A percentile compares a stretch with the other conserved stretches of the same genome.
Evolutionary conservation across 2,888 invertebrate genomes (phyloP).

Genomic region (Amphipyra berbera): DNA sequence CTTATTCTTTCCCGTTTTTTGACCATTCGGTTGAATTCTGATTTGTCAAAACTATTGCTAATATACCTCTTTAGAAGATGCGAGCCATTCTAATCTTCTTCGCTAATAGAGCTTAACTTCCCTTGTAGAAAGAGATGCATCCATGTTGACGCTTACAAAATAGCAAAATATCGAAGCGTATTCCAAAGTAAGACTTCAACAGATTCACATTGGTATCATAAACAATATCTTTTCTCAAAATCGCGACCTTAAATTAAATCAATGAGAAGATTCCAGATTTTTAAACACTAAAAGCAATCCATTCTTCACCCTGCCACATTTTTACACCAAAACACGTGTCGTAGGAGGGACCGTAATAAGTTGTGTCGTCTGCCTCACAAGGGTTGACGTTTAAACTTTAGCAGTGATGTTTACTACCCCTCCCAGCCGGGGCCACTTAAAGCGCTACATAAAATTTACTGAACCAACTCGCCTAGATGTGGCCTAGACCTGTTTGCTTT

Average conservation of each 20-base stretch:
- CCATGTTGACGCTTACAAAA: no score
- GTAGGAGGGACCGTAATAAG: constrained; percentile 79
- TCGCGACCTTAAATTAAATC: neutral
- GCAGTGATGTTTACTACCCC: constrained; percentile 80
- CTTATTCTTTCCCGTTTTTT: neutral
- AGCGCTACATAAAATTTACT: constrained; percentile 74
- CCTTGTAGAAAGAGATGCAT: neutral
- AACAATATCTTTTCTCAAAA: no score
- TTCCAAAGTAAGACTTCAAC: no score
- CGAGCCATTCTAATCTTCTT: neutral
- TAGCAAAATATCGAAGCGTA: no score
- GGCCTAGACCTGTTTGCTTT: constrained; percentile 47
- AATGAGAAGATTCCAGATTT: neutral
- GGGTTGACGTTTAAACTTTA: constrained; percentile 85
- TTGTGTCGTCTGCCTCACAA: constrained; percentile 73
- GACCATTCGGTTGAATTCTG: no score
- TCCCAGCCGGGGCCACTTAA: constrained; percentile 76
- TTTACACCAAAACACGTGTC: constrained; percentile 71
- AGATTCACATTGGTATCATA: no score
- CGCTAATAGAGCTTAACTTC: no score
- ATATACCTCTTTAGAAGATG: no score
- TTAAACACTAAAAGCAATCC: constrained; percentile 1
- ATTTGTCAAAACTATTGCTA: no score
- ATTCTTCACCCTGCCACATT: constrained; percentile 18
- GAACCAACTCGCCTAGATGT: constrained; percentile 68